A percentile compares a stretch with the other conserved stretches of the same genome.
These are phyloP conservation scores for Discoglossus pictus DNA, from an alignment of 2,797 vertebrate species.

Conservation along the genomic window DNA sequence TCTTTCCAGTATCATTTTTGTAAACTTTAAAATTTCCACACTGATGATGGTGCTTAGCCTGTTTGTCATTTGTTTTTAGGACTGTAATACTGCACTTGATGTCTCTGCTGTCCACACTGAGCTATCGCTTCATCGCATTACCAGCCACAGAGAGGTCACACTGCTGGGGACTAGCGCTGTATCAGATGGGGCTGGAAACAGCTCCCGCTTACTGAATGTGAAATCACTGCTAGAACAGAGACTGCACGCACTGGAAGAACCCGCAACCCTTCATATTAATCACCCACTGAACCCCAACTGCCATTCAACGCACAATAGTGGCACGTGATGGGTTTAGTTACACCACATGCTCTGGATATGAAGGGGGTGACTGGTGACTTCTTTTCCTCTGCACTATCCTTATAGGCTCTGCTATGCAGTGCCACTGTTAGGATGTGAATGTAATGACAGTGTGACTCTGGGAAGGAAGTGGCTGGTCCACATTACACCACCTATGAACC, in stretches of 20 bases:
- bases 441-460: no score
- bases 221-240: conserved; percentile 71
- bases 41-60: no score
- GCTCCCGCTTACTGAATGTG: conserved; percentile 73
- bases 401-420: no score
- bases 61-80: conserved; percentile 65
- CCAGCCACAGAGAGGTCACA: conserved; percentile 73
- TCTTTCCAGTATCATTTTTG: no score
- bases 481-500: background rate
- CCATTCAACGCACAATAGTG: no score
- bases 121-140: conserved; percentile 71
- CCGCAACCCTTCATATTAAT: background rate
- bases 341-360: background rate
- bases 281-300: background rate
- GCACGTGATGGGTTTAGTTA: background rate
- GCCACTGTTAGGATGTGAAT: no score
- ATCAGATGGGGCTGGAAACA: conserved; percentile 62
- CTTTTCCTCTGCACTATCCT: no score
- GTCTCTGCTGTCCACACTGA: conserved; percentile 74
- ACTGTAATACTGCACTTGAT: conserved; percentile 73
- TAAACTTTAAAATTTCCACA: no score
- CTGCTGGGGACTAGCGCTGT: conserved; percentile 78
- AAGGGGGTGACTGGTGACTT: background rate
- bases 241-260: conserved; percentile 6
- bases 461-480: conserved; percentile 28